Conservation (phyloP, 2,797 vertebrate species). For the Gymnoscopelus braueri region DNA sequence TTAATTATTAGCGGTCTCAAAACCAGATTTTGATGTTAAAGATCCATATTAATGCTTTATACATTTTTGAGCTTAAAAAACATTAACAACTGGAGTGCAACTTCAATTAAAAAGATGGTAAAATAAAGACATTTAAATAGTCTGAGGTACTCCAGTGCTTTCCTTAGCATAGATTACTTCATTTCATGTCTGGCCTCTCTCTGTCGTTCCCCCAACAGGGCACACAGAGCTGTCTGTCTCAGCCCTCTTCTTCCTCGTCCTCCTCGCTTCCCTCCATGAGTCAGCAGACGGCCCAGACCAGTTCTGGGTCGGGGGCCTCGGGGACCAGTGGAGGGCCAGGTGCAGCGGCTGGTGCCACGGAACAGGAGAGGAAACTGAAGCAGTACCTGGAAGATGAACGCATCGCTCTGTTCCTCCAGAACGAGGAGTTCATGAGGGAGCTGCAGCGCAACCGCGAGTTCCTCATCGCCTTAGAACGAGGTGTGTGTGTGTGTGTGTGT, state of each 20-base stretch:
- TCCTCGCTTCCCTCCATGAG: slow-evolving; percentile 70
- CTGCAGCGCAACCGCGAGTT: slow-evolving; percentile 96
- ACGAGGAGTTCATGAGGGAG: slow-evolving; percentile 98
- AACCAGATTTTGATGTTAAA: too few species aligned
- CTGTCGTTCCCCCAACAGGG: slow-evolving; percentile 63
- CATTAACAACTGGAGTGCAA: too few species aligned
- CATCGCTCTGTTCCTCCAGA: slow-evolving; percentile 95
- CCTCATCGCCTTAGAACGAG: slow-evolving; percentile 94
- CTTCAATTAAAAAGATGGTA: too few species aligned
- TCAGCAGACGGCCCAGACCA: slow-evolving; percentile 54
- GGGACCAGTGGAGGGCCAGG: slow-evolving; percentile 50
- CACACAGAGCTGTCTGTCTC: slow-evolving; percentile 71
- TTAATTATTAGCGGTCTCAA: too few species aligned
- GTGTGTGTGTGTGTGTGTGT: slow-evolving; percentile 63
- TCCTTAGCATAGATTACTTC: too few species aligned
- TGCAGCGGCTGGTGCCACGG: slow-evolving; percentile 66
- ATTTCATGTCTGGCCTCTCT: background rate
- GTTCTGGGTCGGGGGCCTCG: slow-evolving; percentile 40
- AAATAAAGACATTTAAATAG: too few species aligned
- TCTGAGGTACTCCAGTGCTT: too few species aligned
- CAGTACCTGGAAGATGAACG: slow-evolving; percentile 97
- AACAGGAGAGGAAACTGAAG: slow-evolving; percentile 92
- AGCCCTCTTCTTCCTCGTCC: slow-evolving; percentile 72
- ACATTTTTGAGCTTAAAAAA: too few species aligned
- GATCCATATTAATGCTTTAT: too few species aligned